phyloP scores from a whole-genome alignment of 2,888 invertebrate genomes.

The Acrocera orbiculus region DNA sequence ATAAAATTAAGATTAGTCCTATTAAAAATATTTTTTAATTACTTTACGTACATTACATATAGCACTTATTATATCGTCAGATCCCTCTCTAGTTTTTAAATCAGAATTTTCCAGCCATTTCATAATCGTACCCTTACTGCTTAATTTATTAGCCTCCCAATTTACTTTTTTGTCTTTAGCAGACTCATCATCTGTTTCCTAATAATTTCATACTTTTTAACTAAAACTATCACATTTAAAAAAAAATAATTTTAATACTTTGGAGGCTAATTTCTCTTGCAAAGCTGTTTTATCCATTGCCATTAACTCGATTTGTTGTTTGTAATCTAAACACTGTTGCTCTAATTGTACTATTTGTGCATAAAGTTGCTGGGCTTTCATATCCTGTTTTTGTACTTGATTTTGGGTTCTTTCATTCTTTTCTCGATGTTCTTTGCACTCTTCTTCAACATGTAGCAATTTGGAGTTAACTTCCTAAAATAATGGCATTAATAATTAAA shows the following conservation, averaged over 20 bases:
- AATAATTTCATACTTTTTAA: no score
- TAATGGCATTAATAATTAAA: neutral
- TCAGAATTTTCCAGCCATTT: slow-evolving; percentile 29
- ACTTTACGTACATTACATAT: slow-evolving; percentile 22
- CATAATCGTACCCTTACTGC: slow-evolving; percentile 19
- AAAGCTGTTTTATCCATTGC: slow-evolving; percentile 13
- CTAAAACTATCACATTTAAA: no score
- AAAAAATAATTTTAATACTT: no score
- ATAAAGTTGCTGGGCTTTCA: slow-evolving; percentile 13
- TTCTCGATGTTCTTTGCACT: slow-evolving; percentile 20
- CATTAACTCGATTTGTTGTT: slow-evolving; percentile 20
- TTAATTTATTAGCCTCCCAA: slow-evolving; percentile 17
- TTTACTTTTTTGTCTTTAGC: slow-evolving; percentile 22
- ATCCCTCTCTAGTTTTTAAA: slow-evolving; percentile 25
- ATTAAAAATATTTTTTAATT: no score
- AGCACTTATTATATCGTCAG: slow-evolving; percentile 26
- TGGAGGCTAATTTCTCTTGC: slow-evolving; percentile 17
- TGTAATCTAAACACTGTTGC: slow-evolving; percentile 21
- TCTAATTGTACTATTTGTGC: slow-evolving; percentile 20
- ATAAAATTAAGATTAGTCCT: no score
- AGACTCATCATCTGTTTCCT: no score
- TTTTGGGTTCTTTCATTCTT: slow-evolving; percentile 9
- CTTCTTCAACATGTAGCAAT: slow-evolving; percentile 22
- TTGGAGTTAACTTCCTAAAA: slow-evolving; percentile 18
- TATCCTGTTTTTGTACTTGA: slow-evolving; percentile 18